Base-by-base conservation (phyloP, 2,797 vertebrate species). In the Pseudochaenichthys georgianus region DNA sequence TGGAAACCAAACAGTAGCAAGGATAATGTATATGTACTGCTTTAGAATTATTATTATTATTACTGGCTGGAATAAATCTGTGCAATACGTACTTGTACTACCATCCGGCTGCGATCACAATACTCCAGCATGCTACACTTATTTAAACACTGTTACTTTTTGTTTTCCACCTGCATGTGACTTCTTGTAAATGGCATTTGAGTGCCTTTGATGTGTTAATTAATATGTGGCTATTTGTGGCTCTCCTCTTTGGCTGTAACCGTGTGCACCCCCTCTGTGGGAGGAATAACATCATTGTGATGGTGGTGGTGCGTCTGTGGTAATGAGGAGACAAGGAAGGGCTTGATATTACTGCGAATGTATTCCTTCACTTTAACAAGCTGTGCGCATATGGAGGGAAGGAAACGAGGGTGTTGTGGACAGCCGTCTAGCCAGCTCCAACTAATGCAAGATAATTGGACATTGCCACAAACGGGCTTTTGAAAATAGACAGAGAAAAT, bases 311-410 rank as follows among this genome's bases (percentile, higher is more conserved):
- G 71, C 59, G 58, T 13, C 43, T 61, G 54, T 72, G 73, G 80
- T 85, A 82, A 77, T 81, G 61, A 78, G 73, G 45, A 34, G 16
- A 16, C 42, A 5, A 13, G n/a, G n/a, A n/a, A 21, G 17, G 15
- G 53, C n/a, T 13, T 58, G 19, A 50, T 47, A 58, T 77, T 34
- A 59, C 77, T 64, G 72, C 19, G 54, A 59, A 77, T 87, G 63
- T 73, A 83, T 83, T 84, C 74, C 78, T 82, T 43, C 65, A 65
- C 82, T 78, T 70, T 81, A 91, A 89, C 83, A 78, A 87, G 82
- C 83, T 73, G 77, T n/a, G 76, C n/a, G 77, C 71, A 13, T 69
- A 73, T 68, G 83, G 67, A 70, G 59, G 41, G 61, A 54, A 64
- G 65, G 70, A 11, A 57, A 41, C 12, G 19, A 45, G 52, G 70